phyloP scores from a whole-genome alignment of 1,140 invertebrate species.

The Calosoma granatense region DNA sequence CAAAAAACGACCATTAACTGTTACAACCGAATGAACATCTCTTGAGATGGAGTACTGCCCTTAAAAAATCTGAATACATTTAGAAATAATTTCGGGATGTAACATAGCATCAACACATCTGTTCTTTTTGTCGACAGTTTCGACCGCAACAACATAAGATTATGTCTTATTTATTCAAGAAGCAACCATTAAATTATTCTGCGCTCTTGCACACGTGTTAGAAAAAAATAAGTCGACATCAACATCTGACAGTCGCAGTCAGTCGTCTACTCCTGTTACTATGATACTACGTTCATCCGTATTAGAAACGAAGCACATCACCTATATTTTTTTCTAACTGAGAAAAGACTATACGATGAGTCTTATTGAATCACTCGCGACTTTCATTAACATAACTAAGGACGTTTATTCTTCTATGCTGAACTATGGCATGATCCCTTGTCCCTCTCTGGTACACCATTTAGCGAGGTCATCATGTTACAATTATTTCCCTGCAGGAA shows the following conservation, averaged over 20 bases:
- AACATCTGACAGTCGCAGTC: neutral
- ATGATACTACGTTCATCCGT: neutral
- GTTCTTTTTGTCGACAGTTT: neutral
- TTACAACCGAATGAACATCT: neutral
- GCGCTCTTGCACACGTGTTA: neutral
- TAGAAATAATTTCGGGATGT: neutral
- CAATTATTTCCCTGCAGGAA: neutral
- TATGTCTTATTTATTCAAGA: slow-evolving; percentile 9
- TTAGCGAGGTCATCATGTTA: neutral
- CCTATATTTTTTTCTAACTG: neutral
- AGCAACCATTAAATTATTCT: slow-evolving; percentile 8
- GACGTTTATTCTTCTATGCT: too few species aligned
- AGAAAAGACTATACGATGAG: neutral
- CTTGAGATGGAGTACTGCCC: neutral
- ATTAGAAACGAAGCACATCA: neutral
- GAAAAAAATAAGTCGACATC: neutral
- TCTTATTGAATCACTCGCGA: neutral
- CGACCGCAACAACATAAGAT: neutral
- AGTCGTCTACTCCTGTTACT: neutral
- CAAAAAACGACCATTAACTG: neutral
- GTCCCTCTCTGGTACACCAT: too few species aligned
- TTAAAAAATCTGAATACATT: neutral
- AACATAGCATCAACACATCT: neutral
- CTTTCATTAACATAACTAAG: neutral
- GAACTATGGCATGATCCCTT: too few species aligned